Evolutionary conservation across 2,888 invertebrate species (phyloP).

Genomic region (Thera obeliscata): DNA sequence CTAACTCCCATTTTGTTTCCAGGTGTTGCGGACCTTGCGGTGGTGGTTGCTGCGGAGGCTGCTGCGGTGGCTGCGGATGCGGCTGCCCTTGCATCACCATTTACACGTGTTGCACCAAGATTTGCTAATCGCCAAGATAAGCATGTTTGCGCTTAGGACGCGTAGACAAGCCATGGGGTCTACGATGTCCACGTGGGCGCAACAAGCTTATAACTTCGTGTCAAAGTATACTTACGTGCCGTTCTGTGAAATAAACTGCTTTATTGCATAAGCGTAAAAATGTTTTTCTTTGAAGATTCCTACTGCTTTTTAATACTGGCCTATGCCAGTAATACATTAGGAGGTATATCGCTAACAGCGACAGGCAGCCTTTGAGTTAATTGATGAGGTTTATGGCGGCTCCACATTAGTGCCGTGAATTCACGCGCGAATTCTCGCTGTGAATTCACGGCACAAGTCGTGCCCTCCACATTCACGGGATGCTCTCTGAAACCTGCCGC

Average conservation of each 20-base stretch:
- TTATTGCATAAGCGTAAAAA: slow-evolving; percentile 44
- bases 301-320: no score
- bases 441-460: no score
- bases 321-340: no score
- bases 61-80: slow-evolving; percentile 47
- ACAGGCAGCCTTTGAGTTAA: no score
- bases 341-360: no score
- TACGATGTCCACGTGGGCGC: slow-evolving; percentile 19
- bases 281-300: neutral
- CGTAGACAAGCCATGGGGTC: slow-evolving; percentile 28
- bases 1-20: slow-evolving; percentile 31
- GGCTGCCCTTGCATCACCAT: slow-evolving; percentile 73
- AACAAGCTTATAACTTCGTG: slow-evolving; percentile 25
- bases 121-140: slow-evolving; percentile 55
- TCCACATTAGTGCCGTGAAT: no score
- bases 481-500: no score
- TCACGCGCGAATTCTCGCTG: no score
- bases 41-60: slow-evolving; percentile 47
- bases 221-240: slow-evolving; percentile 23
- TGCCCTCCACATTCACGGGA: no score
- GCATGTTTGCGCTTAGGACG: slow-evolving; percentile 16
- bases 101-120: slow-evolving; percentile 78
- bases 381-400: no score
- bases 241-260: slow-evolving; percentile 56
- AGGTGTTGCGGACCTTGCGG: slow-evolving; percentile 64